These are phyloP conservation scores for Rhynchopsitta pachyrhyncha DNA, from an alignment of 2,113 vertebrate genomes.

Conservation along the genomic window DNA sequence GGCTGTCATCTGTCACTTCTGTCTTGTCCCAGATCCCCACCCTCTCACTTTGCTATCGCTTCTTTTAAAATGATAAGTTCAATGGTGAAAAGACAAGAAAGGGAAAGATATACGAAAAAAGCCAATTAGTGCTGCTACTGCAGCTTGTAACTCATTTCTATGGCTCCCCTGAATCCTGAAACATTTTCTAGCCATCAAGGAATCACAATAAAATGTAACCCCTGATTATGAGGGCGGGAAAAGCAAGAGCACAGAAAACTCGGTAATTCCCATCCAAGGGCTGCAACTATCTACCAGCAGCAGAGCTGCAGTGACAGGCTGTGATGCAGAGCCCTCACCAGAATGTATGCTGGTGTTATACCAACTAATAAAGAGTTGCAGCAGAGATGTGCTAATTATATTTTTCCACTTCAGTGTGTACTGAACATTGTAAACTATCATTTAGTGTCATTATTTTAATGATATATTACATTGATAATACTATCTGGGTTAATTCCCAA, in stretches of 20 bases:
- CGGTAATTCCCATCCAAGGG: neutral
- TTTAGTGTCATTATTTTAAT: constrained; percentile 73
- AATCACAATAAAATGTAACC: neutral
- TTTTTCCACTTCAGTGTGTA: constrained; percentile 68
- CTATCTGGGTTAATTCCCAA: constrained; percentile 67
- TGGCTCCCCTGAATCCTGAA: neutral
- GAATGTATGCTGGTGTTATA: constrained; percentile 31
- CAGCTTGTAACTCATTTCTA: neutral
- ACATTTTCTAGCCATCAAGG: neutral
- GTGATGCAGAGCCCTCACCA: constrained; percentile 24
- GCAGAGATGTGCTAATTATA: constrained; percentile 66
- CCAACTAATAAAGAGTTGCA: constrained; percentile 54
- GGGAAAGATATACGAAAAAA: neutral
- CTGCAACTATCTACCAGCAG: neutral
- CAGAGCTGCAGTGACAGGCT: neutral
- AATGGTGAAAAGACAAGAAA: constrained; percentile 4
- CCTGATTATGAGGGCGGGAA: neutral
- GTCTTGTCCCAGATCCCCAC: neutral
- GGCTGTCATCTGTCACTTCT: neutral
- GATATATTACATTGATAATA: constrained; percentile 68
- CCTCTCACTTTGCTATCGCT: neutral
- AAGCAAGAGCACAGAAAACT: constrained; percentile 19
- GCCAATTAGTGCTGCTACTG: neutral
- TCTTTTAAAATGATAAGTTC: constrained; percentile 20
- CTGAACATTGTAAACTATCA: constrained; percentile 67